Base-by-base conservation (phyloP, 2,797 vertebrate genomes). In the Anas bahamensis region DNA sequence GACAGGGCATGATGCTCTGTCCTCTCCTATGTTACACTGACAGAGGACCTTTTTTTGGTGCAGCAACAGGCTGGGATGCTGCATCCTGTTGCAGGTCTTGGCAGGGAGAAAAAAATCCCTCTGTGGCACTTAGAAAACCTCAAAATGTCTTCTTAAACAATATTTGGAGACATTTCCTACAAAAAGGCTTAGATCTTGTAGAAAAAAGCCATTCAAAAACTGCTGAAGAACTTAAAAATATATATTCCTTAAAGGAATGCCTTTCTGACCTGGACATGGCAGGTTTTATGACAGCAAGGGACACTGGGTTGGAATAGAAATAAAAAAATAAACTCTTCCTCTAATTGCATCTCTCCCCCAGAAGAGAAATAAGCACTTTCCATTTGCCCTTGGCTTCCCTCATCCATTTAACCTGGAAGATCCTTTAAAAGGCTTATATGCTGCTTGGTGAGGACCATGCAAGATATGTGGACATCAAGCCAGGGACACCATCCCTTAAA, bases 211-310 rank as follows among this genome's bases (percentile, higher is more conserved):
- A 46, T 16, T 22, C 19, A 9, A 52, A 52, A 15, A 42, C 19
- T 3, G 12, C 35, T 53, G 69, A 64, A 48, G 19, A 41, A 17
- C 19, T n/a, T 4, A 5, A 15, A 59, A 86, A 46, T 46, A 46
- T 46, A 46, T 11, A 4, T 13, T 53, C 4, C 9, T 19, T 37
- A 12, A 59, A 50, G 16, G 28, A 61, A 10, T 0, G 1, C 5
- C 7, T 17, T 63, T 78, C 33, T 24, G 24, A 33, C 18, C 11
- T 41, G 53, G 24, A 7, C 31, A 35, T 44, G 26, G 22, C n/a
- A 83, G 14, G 7, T 52, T 22, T 76, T 6, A 12, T 53, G 33
- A 11, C 4, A 61, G 3, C 7, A 73, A 22, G 35, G 13, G 3
- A 5, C 28, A 28, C 17, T 31, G 29, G 19, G 10, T 21, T 92